Evolutionary conservation across 2,113 vertebrate genomes (phyloP).

Genomic region (Bubo scandiacus): DNA sequence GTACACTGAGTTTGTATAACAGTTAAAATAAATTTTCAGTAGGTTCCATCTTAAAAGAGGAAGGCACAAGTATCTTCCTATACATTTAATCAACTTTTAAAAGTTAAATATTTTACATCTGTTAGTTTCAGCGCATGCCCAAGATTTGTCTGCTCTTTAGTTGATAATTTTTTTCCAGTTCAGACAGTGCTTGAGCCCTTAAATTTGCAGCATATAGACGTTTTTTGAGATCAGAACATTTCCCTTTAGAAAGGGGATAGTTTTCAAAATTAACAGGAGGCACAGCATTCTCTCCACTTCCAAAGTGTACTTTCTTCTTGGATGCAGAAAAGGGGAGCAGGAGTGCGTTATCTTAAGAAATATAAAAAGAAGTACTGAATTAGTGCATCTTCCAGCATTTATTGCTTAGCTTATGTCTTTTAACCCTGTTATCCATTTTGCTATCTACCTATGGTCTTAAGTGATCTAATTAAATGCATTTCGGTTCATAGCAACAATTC

Average conservation of each 20-base stretch:
- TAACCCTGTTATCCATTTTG: not conserved
- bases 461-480: not conserved
- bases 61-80: not conserved
- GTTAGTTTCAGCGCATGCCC: conserved; percentile 81
- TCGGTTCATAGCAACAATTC: not conserved
- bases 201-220: conserved; percentile 81
- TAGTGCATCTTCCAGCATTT: not conserved
- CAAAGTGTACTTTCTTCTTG: conserved; percentile 88
- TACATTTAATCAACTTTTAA: not conserved
- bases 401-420: not conserved
- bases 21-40: not conserved
- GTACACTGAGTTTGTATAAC: not conserved
- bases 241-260: not conserved
- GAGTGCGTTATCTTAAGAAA: conserved; percentile 67
- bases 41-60: not conserved
- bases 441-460: not conserved
- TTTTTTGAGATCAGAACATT: conserved; percentile 76
- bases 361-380: conserved; percentile 10
- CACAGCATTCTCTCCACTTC: conserved; percentile 81
- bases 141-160: conserved; percentile 86
- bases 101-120: not conserved
- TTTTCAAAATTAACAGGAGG: conserved; percentile 43
- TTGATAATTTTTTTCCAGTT: conserved; percentile 81
- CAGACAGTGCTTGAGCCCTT: conserved; percentile 76
- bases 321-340: conserved; percentile 67